These are phyloP conservation scores for Orientallactaga sibirica DNA, from an alignment of 2,797 vertebrate genomes.

Conservation along the genomic window DNA sequence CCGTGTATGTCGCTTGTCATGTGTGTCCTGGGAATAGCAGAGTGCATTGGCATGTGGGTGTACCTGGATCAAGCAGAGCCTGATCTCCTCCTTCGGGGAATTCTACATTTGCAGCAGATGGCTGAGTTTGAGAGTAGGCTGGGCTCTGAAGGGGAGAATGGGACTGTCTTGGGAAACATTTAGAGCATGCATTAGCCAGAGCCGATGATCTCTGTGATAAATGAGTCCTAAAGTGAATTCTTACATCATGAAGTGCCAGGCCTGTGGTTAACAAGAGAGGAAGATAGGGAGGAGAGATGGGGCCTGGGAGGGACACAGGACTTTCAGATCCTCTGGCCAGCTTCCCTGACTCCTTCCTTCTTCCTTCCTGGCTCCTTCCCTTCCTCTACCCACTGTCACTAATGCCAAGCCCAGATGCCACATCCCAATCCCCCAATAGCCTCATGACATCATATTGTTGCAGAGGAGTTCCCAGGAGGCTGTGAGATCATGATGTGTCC, in stretches of 20 bases:
- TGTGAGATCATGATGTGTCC: neutral
- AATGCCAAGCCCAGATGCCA: neutral
- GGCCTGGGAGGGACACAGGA: accelerated
- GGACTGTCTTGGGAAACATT: neutral
- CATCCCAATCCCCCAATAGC: neutral
- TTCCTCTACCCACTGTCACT: neutral
- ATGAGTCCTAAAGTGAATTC: constrained; percentile 34
- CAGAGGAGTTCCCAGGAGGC: neutral
- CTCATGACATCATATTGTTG: accelerated
- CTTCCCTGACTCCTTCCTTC: neutral
- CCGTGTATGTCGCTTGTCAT: accelerated
- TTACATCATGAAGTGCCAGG: neutral
- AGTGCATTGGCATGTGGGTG: neutral
- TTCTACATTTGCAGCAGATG: neutral
- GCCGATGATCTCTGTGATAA: neutral
- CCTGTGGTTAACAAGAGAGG: neutral
- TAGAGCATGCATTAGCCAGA: constrained; percentile 37
- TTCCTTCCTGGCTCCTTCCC: neutral
- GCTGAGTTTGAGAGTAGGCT: neutral
- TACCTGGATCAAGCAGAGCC: neutral
- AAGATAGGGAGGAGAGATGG: neutral
- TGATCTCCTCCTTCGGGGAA: neutral
- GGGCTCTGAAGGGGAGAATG: neutral
- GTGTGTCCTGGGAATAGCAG: neutral
- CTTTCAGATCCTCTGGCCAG: neutral